Conservation (phyloP, 2,113 vertebrate species). For the Grus americana region DNA sequence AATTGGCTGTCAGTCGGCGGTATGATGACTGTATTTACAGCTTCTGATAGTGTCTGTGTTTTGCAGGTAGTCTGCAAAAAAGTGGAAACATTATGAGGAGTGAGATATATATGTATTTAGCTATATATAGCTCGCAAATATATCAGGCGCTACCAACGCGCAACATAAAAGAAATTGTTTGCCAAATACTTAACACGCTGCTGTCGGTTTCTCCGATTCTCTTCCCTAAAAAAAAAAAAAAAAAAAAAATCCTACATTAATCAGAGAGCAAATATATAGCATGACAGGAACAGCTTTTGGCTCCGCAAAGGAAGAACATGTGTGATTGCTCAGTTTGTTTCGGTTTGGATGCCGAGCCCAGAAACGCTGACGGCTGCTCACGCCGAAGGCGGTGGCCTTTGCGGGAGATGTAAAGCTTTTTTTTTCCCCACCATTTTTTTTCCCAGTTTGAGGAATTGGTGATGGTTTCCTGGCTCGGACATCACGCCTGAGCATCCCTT, state of each 20-base stretch:
- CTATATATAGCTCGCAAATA: neutral
- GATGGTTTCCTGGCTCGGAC: neutral
- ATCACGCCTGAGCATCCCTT: neutral
- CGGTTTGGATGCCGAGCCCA: neutral
- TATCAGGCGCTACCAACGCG: neutral
- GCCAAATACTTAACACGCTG: constrained; percentile 2
- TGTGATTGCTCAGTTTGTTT: neutral
- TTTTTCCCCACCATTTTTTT: neutral
- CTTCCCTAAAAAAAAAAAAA: neutral
- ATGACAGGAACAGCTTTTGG: neutral
- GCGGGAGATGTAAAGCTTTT: neutral
- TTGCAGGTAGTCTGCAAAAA: constrained; percentile 29
- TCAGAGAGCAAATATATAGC: neutral
- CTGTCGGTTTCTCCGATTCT: neutral
- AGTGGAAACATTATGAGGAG: neutral
- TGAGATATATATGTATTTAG: neutral
- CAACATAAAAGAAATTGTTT: neutral
- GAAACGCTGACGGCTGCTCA: neutral
- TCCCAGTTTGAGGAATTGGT: neutral
- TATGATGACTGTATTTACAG: neutral
- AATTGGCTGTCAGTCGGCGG: neutral
- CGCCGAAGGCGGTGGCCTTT: neutral
- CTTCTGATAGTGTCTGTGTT: neutral
- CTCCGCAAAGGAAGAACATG: neutral
- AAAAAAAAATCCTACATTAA: neutral